phyloP scores from a whole-genome alignment of 1,140 invertebrate genomes.

The Papilio xuthus region DNA sequence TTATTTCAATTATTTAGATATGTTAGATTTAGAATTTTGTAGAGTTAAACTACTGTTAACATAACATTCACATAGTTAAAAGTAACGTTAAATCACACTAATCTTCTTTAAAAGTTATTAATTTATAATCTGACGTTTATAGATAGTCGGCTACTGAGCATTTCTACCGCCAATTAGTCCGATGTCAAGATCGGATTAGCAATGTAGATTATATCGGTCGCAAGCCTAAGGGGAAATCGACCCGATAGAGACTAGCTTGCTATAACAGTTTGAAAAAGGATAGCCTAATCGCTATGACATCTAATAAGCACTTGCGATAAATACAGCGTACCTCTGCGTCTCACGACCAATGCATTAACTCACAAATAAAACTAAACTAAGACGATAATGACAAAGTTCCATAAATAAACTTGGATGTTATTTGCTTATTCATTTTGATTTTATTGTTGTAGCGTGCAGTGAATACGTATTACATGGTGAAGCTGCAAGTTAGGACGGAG shows the following conservation, averaged over 20 bases:
- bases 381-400: constrained; percentile 27
- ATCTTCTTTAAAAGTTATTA: constrained; percentile 5
- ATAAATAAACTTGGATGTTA: constrained; percentile 33
- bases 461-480: constrained; percentile 98
- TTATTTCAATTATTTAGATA: background rate
- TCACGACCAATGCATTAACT: constrained; percentile 41
- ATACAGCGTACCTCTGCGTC: constrained; percentile 49
- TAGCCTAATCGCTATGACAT: constrained; percentile 59
- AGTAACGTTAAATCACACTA: constrained; percentile 13
- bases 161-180: constrained; percentile 63
- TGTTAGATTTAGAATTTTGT: background rate
- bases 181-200: constrained; percentile 63
- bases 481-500: constrained; percentile 94
- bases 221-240: constrained; percentile 45
- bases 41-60: background rate
- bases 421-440: constrained; percentile 33
- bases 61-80: constrained; percentile 14
- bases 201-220: constrained; percentile 69
- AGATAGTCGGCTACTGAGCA: constrained; percentile 42
- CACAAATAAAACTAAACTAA: constrained; percentile 29
- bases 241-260: constrained; percentile 17
- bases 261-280: constrained; percentile 45
- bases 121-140: constrained; percentile 35
- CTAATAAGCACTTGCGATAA: constrained; percentile 62
- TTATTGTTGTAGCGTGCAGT: constrained; percentile 85